These are phyloP conservation scores for Oxyruncus cristatus DNA, from an alignment of 2,113 vertebrate genomes.

Conservation along the genomic window DNA sequence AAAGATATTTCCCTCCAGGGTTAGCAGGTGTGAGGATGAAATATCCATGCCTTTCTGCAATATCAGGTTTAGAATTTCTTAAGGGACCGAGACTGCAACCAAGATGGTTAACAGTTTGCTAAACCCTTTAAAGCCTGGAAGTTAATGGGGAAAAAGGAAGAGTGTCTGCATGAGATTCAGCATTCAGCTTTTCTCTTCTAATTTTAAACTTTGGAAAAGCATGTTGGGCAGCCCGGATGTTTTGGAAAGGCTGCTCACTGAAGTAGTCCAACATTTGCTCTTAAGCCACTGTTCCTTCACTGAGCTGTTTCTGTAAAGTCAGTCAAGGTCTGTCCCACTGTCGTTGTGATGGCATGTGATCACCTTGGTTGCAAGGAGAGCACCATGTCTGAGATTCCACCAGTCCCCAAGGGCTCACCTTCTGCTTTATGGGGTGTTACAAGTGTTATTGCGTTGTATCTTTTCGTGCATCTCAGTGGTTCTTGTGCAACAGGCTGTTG, in stretches of 20 bases:
- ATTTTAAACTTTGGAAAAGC: not conserved
- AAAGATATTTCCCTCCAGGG: constrained; percentile 64
- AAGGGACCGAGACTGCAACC: constrained; percentile 3
- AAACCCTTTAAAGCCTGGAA: constrained; percentile 45
- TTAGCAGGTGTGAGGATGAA: constrained; percentile 65
- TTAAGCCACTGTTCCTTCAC: not conserved
- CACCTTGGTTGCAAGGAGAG: not conserved
- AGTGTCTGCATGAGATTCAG: not conserved
- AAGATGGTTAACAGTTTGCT: constrained; percentile 5
- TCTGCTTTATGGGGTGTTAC: not conserved
- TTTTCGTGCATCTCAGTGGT: not conserved
- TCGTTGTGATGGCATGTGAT: accelerated
- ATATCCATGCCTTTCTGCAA: constrained; percentile 56
- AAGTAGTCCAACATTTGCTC: not conserved
- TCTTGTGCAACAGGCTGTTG: not conserved
- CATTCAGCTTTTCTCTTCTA: not conserved
- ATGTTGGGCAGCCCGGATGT: accelerated
- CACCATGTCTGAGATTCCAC: accelerated
- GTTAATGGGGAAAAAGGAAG: not conserved
- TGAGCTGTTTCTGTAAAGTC: not conserved
- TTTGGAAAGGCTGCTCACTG: not conserved
- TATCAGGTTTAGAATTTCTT: constrained; percentile 58
- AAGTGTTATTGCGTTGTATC: accelerated
- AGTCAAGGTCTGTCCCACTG: accelerated
- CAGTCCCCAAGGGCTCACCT: not conserved